Evolutionary conservation across 2,888 invertebrate genomes (phyloP), one percentile per base, ranked within the genome.

Genomic region (Oscheius sp.): DNA sequence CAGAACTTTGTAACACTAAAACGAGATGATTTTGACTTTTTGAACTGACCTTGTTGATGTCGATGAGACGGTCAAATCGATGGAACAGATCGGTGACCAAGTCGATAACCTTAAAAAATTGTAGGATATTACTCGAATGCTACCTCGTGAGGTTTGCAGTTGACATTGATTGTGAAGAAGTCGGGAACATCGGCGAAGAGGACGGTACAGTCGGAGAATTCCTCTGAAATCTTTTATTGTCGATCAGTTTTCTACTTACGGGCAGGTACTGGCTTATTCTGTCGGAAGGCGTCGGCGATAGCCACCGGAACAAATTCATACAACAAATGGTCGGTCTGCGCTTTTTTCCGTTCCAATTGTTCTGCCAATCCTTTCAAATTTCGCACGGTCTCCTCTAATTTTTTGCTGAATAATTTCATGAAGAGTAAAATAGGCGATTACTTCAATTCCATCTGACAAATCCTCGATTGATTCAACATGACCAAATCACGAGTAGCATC

Each of bases 181-280:
- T 87, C 87, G 46, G 89, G 89, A 7, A 89, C 86, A 76, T 90
- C 90, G n/a, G 88, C 85, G 79, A 88, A 87, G 18, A 89, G 79
- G 41, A 88, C 88, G 2, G 88, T 87, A 21, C 85, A 86, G 23
- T 85, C 85, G 13, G 83, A 76, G 81, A 85, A 84, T 59, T 83
- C 80, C 76, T 84, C 87, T 87, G 75, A 61, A 84, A 69, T 21
- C 2, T 9, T 12, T 2, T 2, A 68, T 29, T 63, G 29, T 45
- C 43, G 27, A 55, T 12, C 35, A 35, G 9, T 35, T 35, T 35
- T 6, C 9, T 21, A 53, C 80, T 76, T 56, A 85, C 85, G 82
- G 25, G 85, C 81, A 75, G 79, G 77, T 7, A 85, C 83, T 1
- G 79, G 76, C 45, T 82, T 77, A 9, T 77, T 72, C 16, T 78